Evolutionary conservation across 2,888 invertebrate species (phyloP), one percentile per base, ranked within the genome.

Genomic region (Epirrhoe alternata): DNA sequence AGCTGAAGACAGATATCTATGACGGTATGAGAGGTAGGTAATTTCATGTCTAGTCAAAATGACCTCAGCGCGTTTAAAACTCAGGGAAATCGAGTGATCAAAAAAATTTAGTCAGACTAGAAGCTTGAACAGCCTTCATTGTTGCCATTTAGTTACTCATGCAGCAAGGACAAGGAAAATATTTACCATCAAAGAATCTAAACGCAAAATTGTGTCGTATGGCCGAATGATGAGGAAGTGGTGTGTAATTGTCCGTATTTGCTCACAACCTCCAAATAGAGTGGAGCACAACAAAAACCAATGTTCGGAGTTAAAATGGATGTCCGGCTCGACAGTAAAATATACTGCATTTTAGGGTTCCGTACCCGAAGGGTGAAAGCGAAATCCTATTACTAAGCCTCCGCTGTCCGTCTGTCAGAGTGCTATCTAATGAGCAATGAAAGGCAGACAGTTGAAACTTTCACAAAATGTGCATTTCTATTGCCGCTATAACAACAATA

Each of bases 191-290:
- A 58, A 54, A 33, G 47, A 68, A 69, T 66, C 64, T 57, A 47
- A 64, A 49, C 67, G 45, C 53, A 61, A 51, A 59, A 51, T 55
- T 51, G 51, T 56, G 53, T 58, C 65, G 61, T 67, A 64, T 55
- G 50, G 53, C 56, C 58, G 56, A 69, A 66, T 59, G 45, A 63
- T 51, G 42, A 66, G 73, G 73, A 73, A 68, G 66, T 64, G 45
- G 6, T 47, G 14, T 42, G n/a, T 7, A 50, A 35, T 59, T 59
- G 17, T 57, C 38, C 42, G 53, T 53, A 60, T 42, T 38, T 59
- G 64, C 58, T 56, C 35, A 55, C 61, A 61, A 62, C 68, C 67
- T 71, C 62, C 60, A 6, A 53, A 42, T 57, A 59, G 64, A 12
- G 17, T 33, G 10, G 42, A 5, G 52, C 2, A 6, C n/a, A n/a